Percentiles rank a stretch among this genome's conserved stretches.
These are phyloP conservation scores for Synodontis membranacea DNA, from an alignment of 2,113 vertebrate genomes.

Conservation along the genomic window DNA sequence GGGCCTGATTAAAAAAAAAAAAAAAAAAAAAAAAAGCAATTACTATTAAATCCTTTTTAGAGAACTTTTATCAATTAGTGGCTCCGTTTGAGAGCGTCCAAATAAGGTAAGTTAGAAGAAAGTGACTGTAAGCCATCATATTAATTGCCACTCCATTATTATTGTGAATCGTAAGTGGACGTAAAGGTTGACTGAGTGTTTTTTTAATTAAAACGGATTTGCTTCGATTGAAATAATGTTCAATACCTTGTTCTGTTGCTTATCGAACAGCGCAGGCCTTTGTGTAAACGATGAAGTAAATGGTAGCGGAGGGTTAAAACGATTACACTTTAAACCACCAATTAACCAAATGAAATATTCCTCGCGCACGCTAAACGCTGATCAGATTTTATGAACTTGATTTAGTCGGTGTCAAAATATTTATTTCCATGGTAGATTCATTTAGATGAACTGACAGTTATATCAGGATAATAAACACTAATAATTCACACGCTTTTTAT, in stretches of 20 bases:
- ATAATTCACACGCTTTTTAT: background rate
- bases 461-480: background rate
- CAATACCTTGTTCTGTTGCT: conserved; percentile 71
- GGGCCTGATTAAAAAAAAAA: conserved; percentile 72
- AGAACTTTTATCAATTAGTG: conserved; percentile 73
- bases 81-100: conserved; percentile 52
- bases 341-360: background rate
- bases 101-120: conserved; percentile 46
- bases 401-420: background rate
- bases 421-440: background rate
- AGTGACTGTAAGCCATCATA: conserved; percentile 62
- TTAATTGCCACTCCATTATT: conserved; percentile 76
- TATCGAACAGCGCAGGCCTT: conserved; percentile 59
- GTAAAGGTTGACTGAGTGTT: conserved; percentile 75
- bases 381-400: background rate
- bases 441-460: background rate
- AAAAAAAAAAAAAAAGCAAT: conserved; percentile 73
- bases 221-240: conserved; percentile 73
- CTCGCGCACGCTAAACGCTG: background rate
- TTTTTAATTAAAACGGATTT: conserved; percentile 79
- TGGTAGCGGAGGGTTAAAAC: background rate
- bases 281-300: conserved; percentile 38
- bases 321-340: background rate
- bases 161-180: conserved; percentile 61
- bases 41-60: conserved; percentile 70